phyloP scores from a whole-genome alignment of 2,797 vertebrate genomes.

The Alca torda region DNA sequence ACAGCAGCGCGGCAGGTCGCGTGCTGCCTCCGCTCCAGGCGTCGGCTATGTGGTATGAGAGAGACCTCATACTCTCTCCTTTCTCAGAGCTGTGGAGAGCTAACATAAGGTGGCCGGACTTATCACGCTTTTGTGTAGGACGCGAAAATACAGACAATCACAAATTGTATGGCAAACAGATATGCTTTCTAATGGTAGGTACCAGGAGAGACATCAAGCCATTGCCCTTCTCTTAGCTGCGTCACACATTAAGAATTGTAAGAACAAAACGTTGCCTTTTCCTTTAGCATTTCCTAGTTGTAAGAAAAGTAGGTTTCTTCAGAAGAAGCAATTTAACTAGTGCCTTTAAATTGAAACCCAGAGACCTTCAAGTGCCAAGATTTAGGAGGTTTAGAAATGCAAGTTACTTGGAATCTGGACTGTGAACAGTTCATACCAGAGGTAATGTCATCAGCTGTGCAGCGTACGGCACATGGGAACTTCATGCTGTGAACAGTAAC shows the following conservation, averaged over 20 bases:
- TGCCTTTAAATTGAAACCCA: background rate
- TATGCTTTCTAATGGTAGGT: background rate
- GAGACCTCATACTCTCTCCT: background rate
- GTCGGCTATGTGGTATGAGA: background rate
- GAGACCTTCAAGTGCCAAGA: background rate
- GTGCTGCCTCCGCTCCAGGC: background rate
- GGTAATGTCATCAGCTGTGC: background rate
- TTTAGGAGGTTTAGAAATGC: background rate
- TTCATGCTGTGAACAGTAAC: background rate
- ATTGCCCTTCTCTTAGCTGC: background rate
- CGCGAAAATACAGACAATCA: background rate
- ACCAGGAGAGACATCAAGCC: background rate
- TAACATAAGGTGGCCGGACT: background rate
- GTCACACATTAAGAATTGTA: fast-evolving
- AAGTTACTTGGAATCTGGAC: background rate
- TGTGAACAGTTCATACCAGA: background rate
- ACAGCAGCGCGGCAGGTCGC: fast-evolving
- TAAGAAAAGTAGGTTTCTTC: background rate
- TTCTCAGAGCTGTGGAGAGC: background rate
- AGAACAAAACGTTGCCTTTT: background rate
- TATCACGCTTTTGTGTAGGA: background rate
- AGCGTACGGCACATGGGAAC: background rate
- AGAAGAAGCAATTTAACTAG: background rate
- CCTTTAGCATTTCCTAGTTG: background rate
- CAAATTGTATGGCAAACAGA: background rate